Base-by-base conservation (phyloP, 2,797 vertebrate genomes). In the Poeciliopsis infans region DNA sequence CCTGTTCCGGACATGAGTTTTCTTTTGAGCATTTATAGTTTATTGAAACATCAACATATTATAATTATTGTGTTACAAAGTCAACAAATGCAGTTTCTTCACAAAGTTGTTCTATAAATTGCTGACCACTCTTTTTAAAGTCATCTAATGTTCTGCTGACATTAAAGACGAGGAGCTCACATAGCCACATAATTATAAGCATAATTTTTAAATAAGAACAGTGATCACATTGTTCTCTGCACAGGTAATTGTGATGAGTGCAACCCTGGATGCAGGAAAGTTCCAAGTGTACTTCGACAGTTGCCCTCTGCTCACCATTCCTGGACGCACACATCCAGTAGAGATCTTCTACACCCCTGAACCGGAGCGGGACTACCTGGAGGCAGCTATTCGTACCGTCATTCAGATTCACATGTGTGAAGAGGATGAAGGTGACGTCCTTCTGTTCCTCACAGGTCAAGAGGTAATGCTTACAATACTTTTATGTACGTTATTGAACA, bases 391-490 rank as follows among this genome's bases (percentile, higher is more conserved):
- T 92, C 97, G 98, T 87, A 99, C 98, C 0, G 98, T 99, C 84
- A 99, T 99, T 77, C 98, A 99, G 78, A 99, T 99, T 91, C 98
- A 99, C 78, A 99, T 99, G 98, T 99, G 98, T 91, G 98, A 99
- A 91, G 98, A 99, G 77, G 98, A 99, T 0, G 98, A 99, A 87
- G 98, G 98, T 20, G 98, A 99, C 90, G 97, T 98, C 66, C 94
- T 99, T 31, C 96, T 99, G 73, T 99, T 99, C 90, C 97, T 99
- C 93, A 99, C 98, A 20, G 98, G 98, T 85, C 98, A 99, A 93
- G 98, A 99, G 98, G 98, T 99, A 95, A 79, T 31, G 43, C 31
- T 39, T 36, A 8, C 23, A n/a, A 36, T 49, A 11, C 16, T 39
- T 41, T 53, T 1, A 31, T 1, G 4, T 74, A 28, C 12, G 28